These are phyloP conservation scores for Paragorgia papillata DNA, from an alignment of 92 coral and sea anemone genomes.

Conservation along the genomic window DNA sequence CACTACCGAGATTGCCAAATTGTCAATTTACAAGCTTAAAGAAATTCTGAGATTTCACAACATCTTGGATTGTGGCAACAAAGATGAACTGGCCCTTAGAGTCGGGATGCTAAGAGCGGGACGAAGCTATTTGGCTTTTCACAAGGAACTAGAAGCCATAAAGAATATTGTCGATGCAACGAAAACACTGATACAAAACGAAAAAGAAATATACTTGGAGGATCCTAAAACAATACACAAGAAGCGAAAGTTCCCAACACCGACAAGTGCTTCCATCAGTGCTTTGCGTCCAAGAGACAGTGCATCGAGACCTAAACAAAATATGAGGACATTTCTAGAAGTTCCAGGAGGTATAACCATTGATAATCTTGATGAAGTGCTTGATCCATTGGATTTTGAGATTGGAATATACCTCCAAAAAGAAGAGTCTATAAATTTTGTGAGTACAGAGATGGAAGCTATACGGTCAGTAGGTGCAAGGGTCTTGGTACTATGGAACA, in stretches of 20 bases:
- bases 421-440: background rate
- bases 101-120: slow-evolving; percentile 59
- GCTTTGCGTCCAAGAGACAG: slow-evolving; percentile 54
- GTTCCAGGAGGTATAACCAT: slow-evolving; percentile 46
- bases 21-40: slow-evolving; percentile 38
- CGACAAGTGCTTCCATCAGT: slow-evolving; percentile 38
- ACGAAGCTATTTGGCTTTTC: slow-evolving; percentile 43
- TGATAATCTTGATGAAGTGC: slow-evolving; percentile 42
- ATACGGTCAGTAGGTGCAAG: slow-evolving; percentile 47
- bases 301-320: slow-evolving; percentile 46
- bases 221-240: slow-evolving; percentile 31
- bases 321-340: slow-evolving; percentile 12
- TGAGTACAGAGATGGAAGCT: slow-evolving; percentile 7
- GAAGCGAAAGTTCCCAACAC: slow-evolving; percentile 49
- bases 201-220: slow-evolving; percentile 37
- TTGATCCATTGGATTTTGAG: slow-evolving; percentile 44
- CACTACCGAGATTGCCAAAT: slow-evolving; percentile 34
- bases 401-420: slow-evolving; percentile 3
- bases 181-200: slow-evolving; percentile 31
- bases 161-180: slow-evolving; percentile 37
- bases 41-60: slow-evolving; percentile 60
- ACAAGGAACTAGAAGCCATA: slow-evolving; percentile 47
- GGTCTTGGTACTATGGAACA: slow-evolving; percentile 50
- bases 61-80: slow-evolving; percentile 44
- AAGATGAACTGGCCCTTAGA: too few relatives aligned